Conservation (phyloP, 2,113 vertebrate species). For the Ardeotis arabs region DNA sequence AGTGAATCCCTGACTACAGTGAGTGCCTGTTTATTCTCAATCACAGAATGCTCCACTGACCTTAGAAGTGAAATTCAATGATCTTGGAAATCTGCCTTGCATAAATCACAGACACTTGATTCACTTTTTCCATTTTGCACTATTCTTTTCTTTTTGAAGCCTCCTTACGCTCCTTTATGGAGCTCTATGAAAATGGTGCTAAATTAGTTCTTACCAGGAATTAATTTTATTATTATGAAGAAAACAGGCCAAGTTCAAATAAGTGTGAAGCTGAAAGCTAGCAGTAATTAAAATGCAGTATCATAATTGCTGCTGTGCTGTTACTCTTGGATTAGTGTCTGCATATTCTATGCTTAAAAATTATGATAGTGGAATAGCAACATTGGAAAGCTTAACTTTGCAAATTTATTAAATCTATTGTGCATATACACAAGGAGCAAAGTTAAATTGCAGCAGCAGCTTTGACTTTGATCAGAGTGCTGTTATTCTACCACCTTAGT, state of each 20-base stretch:
- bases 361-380: not conserved
- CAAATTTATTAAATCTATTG: not conserved
- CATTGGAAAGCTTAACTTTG: not conserved
- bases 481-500: not conserved
- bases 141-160: not conserved
- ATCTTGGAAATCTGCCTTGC: slow-evolving; percentile 40
- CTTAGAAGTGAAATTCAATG: slow-evolving; percentile 39
- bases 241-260: not conserved
- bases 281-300: not conserved
- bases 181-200: not conserved
- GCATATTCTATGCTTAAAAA: not conserved
- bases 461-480: not conserved
- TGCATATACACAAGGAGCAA: not conserved
- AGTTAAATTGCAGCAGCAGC: not conserved
- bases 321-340: slow-evolving; percentile 3
- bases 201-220: not conserved
- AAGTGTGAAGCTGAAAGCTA: not conserved
- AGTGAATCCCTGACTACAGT: not conserved
- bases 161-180: not conserved
- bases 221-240: not conserved
- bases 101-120: slow-evolving; percentile 24
- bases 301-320: not conserved
- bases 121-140: slow-evolving; percentile 19
- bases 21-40: slow-evolving; percentile 38
- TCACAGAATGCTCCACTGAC: not conserved